Evolutionary conservation across 2,888 invertebrate species (phyloP), one percentile per base, ranked within the genome.

Genomic region (Trachelus tabidus): DNA sequence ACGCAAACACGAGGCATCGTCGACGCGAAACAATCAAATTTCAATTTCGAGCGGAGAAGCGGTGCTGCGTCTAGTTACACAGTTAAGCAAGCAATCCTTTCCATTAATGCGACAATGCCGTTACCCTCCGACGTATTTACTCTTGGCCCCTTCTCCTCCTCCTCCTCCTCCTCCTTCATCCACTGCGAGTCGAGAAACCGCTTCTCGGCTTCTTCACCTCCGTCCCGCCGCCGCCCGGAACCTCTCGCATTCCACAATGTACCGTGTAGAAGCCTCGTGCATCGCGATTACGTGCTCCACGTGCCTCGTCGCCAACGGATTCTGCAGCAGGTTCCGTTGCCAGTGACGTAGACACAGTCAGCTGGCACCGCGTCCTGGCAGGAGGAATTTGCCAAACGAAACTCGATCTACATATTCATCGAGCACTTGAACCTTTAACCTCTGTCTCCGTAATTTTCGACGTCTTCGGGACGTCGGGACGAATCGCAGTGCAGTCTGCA

Each of bases 21-120:
- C 82, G 82, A 83, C 82, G 81, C 82, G 85, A 88, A 87, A 90
- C 89, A 89, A 90, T 90, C 88, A 88, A 90, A 89, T 90, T 90
- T 90, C 90, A 90, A 90, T 90, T 89, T 89, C 87, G 87, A 88
- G 84, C 86, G 85, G 83, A 87, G 88, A 88, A 88, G 86, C 89
- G 87, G 83, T 83, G 84, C 84, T 83, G 84, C 84, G 84, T 83
- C 86, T 85, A 85, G 88, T 85, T 85, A 85, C 85, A 86, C 87
- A 87, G 84, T 88, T 87, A 86, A 89, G 87, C 89, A 87, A 89
- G 86, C 90, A 89, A 90, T 89, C 89, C 90, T 89, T 90, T 90
- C 90, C 89, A 90, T 90, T 90, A 90, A 89, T 86, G 84, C 87
- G 87, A 90, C 90, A 90, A 90, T 90, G 86, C 85, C 82, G 81